Evolutionary conservation across 1,140 invertebrate species (phyloP).

Genomic region (Wasmannia auropunctata): DNA sequence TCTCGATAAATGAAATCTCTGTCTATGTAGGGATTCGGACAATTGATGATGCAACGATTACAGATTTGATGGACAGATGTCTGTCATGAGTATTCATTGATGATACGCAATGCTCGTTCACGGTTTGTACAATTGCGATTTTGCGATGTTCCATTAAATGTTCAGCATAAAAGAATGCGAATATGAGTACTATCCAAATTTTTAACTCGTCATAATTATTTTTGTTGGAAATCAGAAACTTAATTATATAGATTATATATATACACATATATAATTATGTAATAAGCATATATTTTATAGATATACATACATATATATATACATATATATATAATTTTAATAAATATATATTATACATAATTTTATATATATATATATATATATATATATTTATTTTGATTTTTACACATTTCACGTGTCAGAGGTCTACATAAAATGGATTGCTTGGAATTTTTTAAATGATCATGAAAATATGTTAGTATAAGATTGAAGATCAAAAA

Average conservation of each 20-base stretch:
- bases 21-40: slow-evolving; percentile 53
- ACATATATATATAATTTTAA: too few relatives aligned
- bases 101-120: slow-evolving; percentile 56
- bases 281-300: too few relatives aligned
- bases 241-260: neutral
- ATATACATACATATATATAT: too few relatives aligned
- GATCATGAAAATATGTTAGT: too few relatives aligned
- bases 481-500: too few relatives aligned
- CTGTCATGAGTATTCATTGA: slow-evolving; percentile 63
- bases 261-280: too few relatives aligned
- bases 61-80: slow-evolving; percentile 27
- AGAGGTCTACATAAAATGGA: too few relatives aligned
- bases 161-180: neutral
- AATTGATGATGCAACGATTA: slow-evolving; percentile 63
- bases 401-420: too few relatives aligned
- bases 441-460: too few relatives aligned
- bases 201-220: neutral
- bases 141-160: neutral
- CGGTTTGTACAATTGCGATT: neutral
- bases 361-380: too few relatives aligned
- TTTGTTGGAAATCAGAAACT: neutral
- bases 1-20: slow-evolving; percentile 73
- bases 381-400: too few relatives aligned
- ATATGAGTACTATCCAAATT: neutral
- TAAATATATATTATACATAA: too few relatives aligned